Percentiles rank a stretch among this genome's conserved stretches.
Evolutionary conservation across 1,140 invertebrate species (phyloP).

Genomic region (Philopotamus ludificatus): DNA sequence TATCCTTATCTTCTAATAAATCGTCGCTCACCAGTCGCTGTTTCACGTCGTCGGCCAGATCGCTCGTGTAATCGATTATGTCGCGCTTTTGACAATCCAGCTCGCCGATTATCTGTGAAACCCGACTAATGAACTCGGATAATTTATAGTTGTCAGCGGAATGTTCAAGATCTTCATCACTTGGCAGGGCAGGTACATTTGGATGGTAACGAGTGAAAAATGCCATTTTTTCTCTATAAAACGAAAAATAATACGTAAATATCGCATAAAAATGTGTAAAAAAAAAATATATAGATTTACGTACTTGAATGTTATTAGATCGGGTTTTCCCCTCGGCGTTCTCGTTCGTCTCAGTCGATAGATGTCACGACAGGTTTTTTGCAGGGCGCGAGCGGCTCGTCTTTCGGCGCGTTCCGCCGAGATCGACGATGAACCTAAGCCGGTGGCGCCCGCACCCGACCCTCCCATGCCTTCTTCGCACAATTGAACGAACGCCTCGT

Average conservation of each 20-base stretch:
- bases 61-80: background rate
- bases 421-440: constrained; percentile 55
- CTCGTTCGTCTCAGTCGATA: constrained; percentile 85
- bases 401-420: constrained; percentile 68
- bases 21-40: constrained; percentile 12
- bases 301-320: constrained; percentile 91
- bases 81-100: constrained; percentile 21
- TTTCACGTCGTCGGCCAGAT: background rate
- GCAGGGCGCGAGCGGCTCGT: constrained; percentile 77
- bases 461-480: constrained; percentile 57
- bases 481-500: constrained; percentile 79
- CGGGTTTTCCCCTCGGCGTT: constrained; percentile 84
- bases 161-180: constrained; percentile 57
- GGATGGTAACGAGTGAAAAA: constrained; percentile 84
- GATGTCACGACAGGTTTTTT: constrained; percentile 85
- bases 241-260: constrained; percentile 36
- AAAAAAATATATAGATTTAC: constrained; percentile 46
- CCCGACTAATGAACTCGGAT: background rate
- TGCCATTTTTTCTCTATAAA: constrained; percentile 88
- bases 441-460: background rate
- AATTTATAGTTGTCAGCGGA: constrained; percentile 25
- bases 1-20: constrained; percentile 44
- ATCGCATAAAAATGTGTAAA: constrained; percentile 9
- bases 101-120: constrained; percentile 20
- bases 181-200: constrained; percentile 73